Evolutionary conservation across 2,888 invertebrate genomes (phyloP), one percentile per base, ranked within the genome.

Genomic region (Trypoxylon attenuatum): DNA sequence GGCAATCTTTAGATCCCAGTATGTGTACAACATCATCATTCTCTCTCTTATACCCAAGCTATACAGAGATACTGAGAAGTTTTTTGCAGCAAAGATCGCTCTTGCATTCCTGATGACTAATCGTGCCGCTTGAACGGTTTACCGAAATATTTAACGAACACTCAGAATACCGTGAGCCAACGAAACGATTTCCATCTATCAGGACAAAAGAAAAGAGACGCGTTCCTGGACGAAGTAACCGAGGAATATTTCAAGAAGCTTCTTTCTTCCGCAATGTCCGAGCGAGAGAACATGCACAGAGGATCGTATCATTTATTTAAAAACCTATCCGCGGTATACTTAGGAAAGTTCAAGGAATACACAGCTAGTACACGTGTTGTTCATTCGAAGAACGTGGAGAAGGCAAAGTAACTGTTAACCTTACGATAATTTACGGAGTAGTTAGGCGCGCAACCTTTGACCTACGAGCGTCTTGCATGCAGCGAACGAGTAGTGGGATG

Each of bases 391-490:
- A 22, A 46, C 49, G 29, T 38, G 42, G 43, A n/a, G n/a, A n/a
- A 39, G 19, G 53, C 59, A 33, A 70, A 58, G 65, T 66, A 60
- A 70, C 70, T 43, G 73, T 77, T 77, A 67, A 77, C 65, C 73
- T 77, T 74, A 69, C 69, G 69, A 69, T 76, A 77, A 80, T 76
- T 79, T 75, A 73, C 70, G 57, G 61, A 63, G 62, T 74, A 71
- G 76, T 78, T 73, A 71, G 70, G 71, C 56, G 71, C 56, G 72
- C 71, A 73, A 80, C 73, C 77, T 80, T 81, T 78, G 76, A 76
- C 80, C 78, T 79, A 79, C 71, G 73, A 76, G 72, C 70, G 69
- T 73, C 73, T 78, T 71, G 79, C 77, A 72, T 74, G 71, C 76
- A 73, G 74, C 56, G 51, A 51, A 47, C 42, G 70, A 70, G 69